Evolutionary conservation across 2,888 invertebrate genomes (phyloP), one percentile per base, ranked within the genome.

Genomic region (Callyntrura sp.): DNA sequence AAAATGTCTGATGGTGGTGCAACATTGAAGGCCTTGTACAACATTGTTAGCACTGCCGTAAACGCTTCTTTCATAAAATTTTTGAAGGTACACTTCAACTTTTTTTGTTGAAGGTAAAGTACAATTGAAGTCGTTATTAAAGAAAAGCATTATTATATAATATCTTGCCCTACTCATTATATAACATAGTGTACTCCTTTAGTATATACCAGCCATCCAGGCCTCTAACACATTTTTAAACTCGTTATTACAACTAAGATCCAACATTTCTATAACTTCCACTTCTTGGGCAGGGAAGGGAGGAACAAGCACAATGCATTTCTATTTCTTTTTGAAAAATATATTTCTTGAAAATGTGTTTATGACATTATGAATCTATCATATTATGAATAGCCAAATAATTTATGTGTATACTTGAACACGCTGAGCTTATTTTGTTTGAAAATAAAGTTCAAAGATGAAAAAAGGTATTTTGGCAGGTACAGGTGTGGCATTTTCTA

Each of bases 361-460:
- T 85, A 76, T 76, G 76, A 73, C 57, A 73, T 76, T 25, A 85
- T 28, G 76, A 55, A 62, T 85, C 85, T 76, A 85, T 85, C 84
- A 76, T 17, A 62, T 57, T 76, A 45, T 85, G 76, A 85, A 85
- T 76, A 70, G 60, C 35, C 3, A n/a, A 60, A 25, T 85, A 76
- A 85, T 85, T 85, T 85, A 85, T 85, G 76, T 85, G 85, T 85
- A 62, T 85, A 45, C 85, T 85, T 85, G 76, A 76, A 62, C 85
- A 85, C 62, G 85, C 85, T 85, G 85, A 28, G 85, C 62, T 45
- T 78, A 85, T 85, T 85, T 76, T 85, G 60, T 85, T 78, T 78
- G 62, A 85, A 76, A 85, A 62, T 62, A 76, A 76, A 48, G 43
- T 55, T 73, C 35, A 28, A 57, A 62, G 57, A 60, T 51, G 55